These are phyloP conservation scores for Bombus sibiricus DNA, from an alignment of 1,140 invertebrate genomes.

Conservation along the genomic window DNA sequence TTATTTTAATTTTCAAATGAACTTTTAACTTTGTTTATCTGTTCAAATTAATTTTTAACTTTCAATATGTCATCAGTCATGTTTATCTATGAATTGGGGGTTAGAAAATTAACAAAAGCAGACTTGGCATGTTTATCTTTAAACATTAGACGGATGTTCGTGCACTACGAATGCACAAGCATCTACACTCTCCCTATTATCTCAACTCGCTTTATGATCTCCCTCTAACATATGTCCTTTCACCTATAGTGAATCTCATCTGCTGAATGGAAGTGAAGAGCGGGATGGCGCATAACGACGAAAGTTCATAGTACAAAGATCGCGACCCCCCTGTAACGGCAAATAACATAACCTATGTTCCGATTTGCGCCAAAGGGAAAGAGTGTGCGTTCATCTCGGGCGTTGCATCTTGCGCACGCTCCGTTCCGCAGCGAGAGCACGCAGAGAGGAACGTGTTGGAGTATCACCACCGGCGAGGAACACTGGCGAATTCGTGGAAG, in stretches of 20 bases:
- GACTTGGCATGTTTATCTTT: too few species aligned
- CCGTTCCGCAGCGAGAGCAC: slow-evolving; percentile 39
- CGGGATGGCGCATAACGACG: too few species aligned
- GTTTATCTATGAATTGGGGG: too few species aligned
- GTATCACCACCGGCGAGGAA: neutral
- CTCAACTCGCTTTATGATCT: neutral
- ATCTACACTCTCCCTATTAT: neutral
- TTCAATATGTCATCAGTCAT: too few species aligned
- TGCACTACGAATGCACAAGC: neutral
- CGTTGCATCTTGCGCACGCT: slow-evolving; percentile 37
- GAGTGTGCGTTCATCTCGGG: neutral
- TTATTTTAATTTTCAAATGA: too few species aligned
- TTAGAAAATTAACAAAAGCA: too few species aligned
- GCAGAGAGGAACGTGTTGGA: neutral
- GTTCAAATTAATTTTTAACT: too few species aligned
- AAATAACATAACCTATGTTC: slow-evolving; percentile 7
- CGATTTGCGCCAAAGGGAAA: neutral
- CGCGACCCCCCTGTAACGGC: slow-evolving; percentile 11
- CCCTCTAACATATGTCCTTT: neutral
- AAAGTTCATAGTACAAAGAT: slow-evolving; percentile 47
- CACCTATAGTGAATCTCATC: neutral
- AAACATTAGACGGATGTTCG: too few species aligned
- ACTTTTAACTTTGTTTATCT: too few species aligned
- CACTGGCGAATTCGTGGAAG: slow-evolving; percentile 38
- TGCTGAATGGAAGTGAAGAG: neutral